phyloP scores from a whole-genome alignment of 2,888 invertebrate species.

The Chrysolina oricalcia region DNA sequence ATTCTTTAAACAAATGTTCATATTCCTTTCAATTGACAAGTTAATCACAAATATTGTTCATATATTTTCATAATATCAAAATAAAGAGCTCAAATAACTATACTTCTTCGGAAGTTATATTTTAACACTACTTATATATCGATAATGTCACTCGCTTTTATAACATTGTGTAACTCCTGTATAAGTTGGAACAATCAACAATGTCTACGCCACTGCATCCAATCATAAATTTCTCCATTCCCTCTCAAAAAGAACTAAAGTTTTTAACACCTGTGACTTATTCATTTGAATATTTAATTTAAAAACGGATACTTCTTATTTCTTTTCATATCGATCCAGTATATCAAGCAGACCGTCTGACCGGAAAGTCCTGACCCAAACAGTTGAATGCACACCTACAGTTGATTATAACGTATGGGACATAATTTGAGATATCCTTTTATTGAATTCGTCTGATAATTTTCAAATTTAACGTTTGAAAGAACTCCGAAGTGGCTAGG shows the following conservation, averaged over 20 bases:
- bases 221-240: slow-evolving; percentile 40
- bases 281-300: slow-evolving; percentile 53
- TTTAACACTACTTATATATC: no score
- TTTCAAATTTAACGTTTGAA: slow-evolving; percentile 15
- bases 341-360: slow-evolving; percentile 44
- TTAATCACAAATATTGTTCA: no score
- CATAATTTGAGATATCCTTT: slow-evolving; percentile 65
- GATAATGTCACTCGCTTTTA: no score
- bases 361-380: slow-evolving; percentile 32
- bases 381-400: slow-evolving; percentile 52
- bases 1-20: no score
- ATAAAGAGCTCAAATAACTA: no score
- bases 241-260: slow-evolving; percentile 36
- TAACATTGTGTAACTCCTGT: not conserved
- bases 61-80: no score
- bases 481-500: not conserved
- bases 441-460: slow-evolving; percentile 53
- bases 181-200: slow-evolving; percentile 1
- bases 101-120: no score
- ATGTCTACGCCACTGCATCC: slow-evolving; percentile 30
- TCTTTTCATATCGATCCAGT: slow-evolving; percentile 50
- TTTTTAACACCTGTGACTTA: slow-evolving; percentile 51
- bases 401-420: slow-evolving; percentile 66
- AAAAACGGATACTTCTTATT: slow-evolving; percentile 44
- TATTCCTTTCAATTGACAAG: no score